Evolutionary conservation across 2,113 vertebrate species (phyloP).

Genomic region (Myotis davidii): DNA sequence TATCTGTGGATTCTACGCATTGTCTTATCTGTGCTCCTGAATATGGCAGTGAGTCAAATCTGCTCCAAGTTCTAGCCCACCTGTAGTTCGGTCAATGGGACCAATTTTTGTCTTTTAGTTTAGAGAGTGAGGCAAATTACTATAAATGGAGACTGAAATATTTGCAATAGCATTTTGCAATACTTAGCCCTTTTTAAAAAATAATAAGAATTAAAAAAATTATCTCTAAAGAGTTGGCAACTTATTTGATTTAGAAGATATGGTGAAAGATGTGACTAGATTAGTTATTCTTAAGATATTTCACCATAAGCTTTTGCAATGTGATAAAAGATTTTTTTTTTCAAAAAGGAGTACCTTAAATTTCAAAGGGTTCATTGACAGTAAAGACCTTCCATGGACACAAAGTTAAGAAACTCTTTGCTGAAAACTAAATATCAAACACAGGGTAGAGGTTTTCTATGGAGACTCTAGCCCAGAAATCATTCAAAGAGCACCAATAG

Average conservation of each 20-base stretch:
- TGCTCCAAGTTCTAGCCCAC: background rate
- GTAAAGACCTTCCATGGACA: background rate
- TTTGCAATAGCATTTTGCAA: background rate
- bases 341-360: background rate
- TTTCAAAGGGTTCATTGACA: background rate
- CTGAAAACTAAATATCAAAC: background rate
- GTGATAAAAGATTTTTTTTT: background rate
- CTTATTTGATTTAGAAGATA: background rate
- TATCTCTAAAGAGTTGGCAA: background rate
- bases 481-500: background rate
- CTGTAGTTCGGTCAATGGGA: background rate
- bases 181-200: background rate
- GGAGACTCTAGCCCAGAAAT: background rate
- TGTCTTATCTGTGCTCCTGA: background rate
- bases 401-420: background rate
- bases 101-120: background rate
- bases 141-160: background rate
- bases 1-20: background rate
- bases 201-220: background rate
- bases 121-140: background rate
- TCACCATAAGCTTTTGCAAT: background rate
- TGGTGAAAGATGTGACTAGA: background rate
- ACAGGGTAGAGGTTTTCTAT: accelerated
- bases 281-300: background rate
- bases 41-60: background rate